Base-by-base conservation (phyloP, 2,113 vertebrate species). In the Lichenostomus cassidix region DNA sequence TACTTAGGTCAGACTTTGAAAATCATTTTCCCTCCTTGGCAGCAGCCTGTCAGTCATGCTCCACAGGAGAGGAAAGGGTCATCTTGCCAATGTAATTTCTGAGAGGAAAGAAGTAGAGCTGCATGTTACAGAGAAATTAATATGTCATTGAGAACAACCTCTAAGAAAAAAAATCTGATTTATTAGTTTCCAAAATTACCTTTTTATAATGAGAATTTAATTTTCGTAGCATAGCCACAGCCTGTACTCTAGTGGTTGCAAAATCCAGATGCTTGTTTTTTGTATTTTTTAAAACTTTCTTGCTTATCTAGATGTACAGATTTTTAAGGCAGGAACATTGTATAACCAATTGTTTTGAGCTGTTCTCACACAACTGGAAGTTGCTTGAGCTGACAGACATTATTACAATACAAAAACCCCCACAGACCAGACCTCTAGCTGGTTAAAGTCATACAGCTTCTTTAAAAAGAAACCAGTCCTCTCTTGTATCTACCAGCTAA, bases 1-100 rank as follows among this genome's bases (percentile, higher is more conserved):
- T 96, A 91, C 91, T 94, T 92, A 77, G 73, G 65, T 78, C 75
- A 87, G 78, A 93, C 85, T 97, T 97, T 94, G 95, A 98, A 98
- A 98, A 96, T 89, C 46, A 83, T 95, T 96, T 97, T 96, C 62
- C 47, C 37, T 95, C 55, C 87, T 87, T 92, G 76, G 89, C 64
- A 96, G 69, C 8, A 12, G 52, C 50, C 91, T 98, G 97, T 93
- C 97, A 95, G 37, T 98, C 97, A 97, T 96, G 96, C 77, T 85
- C 75, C 78, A 84, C 41, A 76, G 85, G 78, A 91, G 87, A 93
- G 49, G 79, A 96, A 95, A 84, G n/a, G 31, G 63, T 67, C n/a
- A 7, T 91, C 86, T 95, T 83, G 70, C 41, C 69, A 73, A 53
- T 70, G 77, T 29, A 86, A 68, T 82, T 83, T 93, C 77, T 83